Conservation (phyloP, 2,113 vertebrate species). For the Vidua macroura region DNA sequence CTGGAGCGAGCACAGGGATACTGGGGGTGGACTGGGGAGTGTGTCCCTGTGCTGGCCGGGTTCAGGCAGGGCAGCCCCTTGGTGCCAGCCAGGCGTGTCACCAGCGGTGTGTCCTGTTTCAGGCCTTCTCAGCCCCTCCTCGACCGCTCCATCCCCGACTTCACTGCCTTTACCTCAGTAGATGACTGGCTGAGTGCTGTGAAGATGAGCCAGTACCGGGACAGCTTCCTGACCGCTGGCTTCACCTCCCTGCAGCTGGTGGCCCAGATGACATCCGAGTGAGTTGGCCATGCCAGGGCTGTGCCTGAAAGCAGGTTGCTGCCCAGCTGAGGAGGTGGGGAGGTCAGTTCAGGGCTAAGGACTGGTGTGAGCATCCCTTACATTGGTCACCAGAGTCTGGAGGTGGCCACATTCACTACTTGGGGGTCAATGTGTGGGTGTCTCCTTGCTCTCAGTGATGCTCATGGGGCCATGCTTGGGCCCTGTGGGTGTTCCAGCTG, state of each 20-base stretch:
- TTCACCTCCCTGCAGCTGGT: slow-evolving; percentile 97
- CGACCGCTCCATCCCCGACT: slow-evolving; percentile 96
- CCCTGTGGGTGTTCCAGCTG: neutral
- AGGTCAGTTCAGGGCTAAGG: neutral
- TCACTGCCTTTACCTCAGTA: slow-evolving; percentile 97
- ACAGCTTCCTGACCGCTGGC: slow-evolving; percentile 96
- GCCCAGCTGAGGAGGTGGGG: neutral
- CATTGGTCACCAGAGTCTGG: neutral
- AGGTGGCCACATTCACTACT: neutral
- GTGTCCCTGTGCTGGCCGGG: accelerated
- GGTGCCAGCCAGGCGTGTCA: neutral
- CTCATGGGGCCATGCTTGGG: accelerated
- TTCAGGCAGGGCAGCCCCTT: neutral
- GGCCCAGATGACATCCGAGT: slow-evolving; percentile 97
- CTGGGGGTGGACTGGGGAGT: accelerated
- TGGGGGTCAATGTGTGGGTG: neutral
- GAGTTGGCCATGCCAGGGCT: slow-evolving; percentile 62
- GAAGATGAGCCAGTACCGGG: slow-evolving; percentile 98
- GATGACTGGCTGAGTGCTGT: slow-evolving; percentile 97
- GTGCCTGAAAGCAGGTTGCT: accelerated
- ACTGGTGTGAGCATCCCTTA: neutral
- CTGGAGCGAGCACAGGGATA: neutral
- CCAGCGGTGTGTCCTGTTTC: neutral
- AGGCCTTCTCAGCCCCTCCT: slow-evolving; percentile 98
- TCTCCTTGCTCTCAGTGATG: neutral